Percentiles rank a stretch among this genome's conserved stretches.
Evolutionary conservation across 1,140 invertebrate species (phyloP).

Genomic region (Hesperophylax magnus): DNA sequence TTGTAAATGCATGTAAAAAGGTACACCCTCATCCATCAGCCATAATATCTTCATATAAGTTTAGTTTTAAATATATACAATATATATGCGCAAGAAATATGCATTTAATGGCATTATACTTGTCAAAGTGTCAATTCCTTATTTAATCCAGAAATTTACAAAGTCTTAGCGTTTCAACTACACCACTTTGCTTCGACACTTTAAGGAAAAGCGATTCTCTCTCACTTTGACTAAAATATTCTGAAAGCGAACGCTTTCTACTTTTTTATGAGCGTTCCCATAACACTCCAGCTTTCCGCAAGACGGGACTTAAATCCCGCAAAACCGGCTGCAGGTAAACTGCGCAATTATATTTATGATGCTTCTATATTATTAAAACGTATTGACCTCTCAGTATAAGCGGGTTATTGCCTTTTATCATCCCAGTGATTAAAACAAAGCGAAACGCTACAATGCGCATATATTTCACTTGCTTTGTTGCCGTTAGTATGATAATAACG

Average conservation of each 20-base stretch:
- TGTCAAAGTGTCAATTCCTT: too few species aligned
- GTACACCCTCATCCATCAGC: too few species aligned
- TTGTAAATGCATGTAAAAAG: too few species aligned
- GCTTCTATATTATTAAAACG: conserved; percentile 54
- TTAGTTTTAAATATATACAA: too few species aligned
- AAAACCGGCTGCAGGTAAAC: conserved; percentile 55
- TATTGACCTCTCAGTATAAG: conserved; percentile 52
- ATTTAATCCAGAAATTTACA: too few species aligned
- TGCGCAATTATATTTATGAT: conserved; percentile 57
- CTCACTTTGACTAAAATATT: not conserved
- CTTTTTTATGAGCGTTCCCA: not conserved
- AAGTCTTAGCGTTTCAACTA: too few species aligned
- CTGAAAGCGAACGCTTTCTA: not conserved
- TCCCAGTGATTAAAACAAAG: conserved; percentile 15
- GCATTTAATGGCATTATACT: too few species aligned
- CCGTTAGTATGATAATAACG: too few species aligned
- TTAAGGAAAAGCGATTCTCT: not conserved
- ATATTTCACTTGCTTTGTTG: too few species aligned
- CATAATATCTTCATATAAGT: too few species aligned
- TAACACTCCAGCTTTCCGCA: not conserved
- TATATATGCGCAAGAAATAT: too few species aligned
- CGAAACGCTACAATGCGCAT: not conserved
- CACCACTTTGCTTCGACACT: not conserved
- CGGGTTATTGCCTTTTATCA: conserved; percentile 56
- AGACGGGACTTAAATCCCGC: conserved; percentile 10